These are phyloP conservation scores for Sphaeramia orbicularis DNA, from an alignment of 2,797 vertebrate genomes.

Conservation along the genomic window DNA sequence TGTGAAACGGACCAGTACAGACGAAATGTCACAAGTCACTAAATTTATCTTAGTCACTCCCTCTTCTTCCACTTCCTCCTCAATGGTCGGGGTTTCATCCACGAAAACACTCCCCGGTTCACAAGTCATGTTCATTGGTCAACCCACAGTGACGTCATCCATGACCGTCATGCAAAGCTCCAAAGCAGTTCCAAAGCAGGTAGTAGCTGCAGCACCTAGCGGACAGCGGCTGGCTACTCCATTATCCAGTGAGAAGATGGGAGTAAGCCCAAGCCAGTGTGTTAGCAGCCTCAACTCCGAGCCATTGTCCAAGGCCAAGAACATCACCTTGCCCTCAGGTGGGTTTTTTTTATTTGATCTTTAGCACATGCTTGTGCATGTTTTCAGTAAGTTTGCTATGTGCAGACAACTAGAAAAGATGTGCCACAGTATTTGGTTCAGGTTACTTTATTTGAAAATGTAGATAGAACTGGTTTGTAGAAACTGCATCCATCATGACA, in stretches of 20 bases:
- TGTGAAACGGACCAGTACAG: constrained; percentile 69
- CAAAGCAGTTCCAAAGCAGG: constrained; percentile 71
- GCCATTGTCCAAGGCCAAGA: constrained; percentile 76
- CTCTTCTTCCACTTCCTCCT: constrained; percentile 70
- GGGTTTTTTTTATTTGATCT: constrained; percentile 27
- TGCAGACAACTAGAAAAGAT: too few species aligned
- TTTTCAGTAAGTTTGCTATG: too few species aligned
- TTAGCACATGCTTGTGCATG: too few species aligned
- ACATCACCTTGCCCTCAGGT: constrained; percentile 82
- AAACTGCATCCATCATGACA: too few species aligned
- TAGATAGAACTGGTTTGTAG: too few species aligned
- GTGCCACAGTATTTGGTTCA: too few species aligned
- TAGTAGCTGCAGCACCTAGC: constrained; percentile 33
- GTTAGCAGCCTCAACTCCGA: constrained; percentile 81
- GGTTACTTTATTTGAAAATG: too few species aligned
- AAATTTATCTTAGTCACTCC: constrained; percentile 90
- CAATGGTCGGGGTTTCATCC: constrained; percentile 69
- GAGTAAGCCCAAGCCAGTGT: constrained; percentile 86
- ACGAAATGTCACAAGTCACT: constrained; percentile 82
- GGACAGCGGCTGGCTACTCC: constrained; percentile 72
- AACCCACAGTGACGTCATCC: constrained; percentile 63
- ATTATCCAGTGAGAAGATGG: constrained; percentile 88
- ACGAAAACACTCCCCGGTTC: constrained; percentile 79
- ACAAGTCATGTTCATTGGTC: constrained; percentile 85
- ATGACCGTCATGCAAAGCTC: constrained; percentile 76